Conservation (phyloP, 2,888 invertebrate genomes). For the Melanchra persicariae region DNA sequence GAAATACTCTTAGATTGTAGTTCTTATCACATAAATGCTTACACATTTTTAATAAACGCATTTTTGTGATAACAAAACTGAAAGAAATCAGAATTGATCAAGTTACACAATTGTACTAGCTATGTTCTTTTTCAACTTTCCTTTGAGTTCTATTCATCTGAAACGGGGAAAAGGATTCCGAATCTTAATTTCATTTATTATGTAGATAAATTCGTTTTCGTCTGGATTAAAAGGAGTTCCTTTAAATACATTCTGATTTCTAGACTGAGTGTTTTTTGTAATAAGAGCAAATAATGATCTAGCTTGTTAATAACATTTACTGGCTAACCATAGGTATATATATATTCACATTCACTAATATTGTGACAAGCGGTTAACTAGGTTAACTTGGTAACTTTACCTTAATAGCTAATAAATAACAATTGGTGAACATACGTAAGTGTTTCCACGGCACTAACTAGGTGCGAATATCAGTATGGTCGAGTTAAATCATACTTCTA, state of each 20-base stretch:
- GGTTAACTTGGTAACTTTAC: slow-evolving; percentile 51
- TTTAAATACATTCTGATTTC: slow-evolving; percentile 57
- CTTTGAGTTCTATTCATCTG: slow-evolving; percentile 26
- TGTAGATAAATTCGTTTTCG: slow-evolving; percentile 52
- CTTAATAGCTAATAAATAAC: slow-evolving; percentile 63
- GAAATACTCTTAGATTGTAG: slow-evolving; percentile 59
- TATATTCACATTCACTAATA: slow-evolving; percentile 61
- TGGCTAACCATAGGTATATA: slow-evolving; percentile 59
- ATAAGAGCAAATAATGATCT: slow-evolving; percentile 61
- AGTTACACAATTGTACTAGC: slow-evolving; percentile 21
- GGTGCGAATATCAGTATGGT: slow-evolving; percentile 65
- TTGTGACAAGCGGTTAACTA: slow-evolving; percentile 49
- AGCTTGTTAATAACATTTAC: slow-evolving; percentile 62
- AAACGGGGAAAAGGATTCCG: slow-evolving; percentile 24
- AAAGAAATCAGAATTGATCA: slow-evolving; percentile 57
- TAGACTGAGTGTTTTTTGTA: slow-evolving; percentile 40
- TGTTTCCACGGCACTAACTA: slow-evolving; percentile 63
- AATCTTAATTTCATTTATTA: slow-evolving; percentile 40
- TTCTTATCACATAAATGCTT: slow-evolving; percentile 66
- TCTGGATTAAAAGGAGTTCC: slow-evolving; percentile 19
- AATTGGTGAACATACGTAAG: slow-evolving; percentile 54
- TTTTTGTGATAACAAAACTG: slow-evolving; percentile 61
- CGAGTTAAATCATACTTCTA: slow-evolving; percentile 65
- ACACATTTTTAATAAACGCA: slow-evolving; percentile 59
- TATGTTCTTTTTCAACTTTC: slow-evolving; percentile 14